A percentile compares a stretch with the other conserved stretches of the same genome.
phyloP scores from a whole-genome alignment of 1,140 invertebrate genomes.

The Adoxophyes honmai region DNA sequence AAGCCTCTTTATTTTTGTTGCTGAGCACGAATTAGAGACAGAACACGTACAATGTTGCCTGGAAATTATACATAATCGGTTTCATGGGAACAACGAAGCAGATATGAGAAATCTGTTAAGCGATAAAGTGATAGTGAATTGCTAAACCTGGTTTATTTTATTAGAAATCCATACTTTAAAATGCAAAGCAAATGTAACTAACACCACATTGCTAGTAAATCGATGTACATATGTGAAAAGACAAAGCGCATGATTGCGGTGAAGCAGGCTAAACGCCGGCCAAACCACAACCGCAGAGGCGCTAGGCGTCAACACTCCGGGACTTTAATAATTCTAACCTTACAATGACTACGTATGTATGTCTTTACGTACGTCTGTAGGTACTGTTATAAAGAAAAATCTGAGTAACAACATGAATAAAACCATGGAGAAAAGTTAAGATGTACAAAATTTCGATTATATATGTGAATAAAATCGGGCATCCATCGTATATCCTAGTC shows the following conservation, averaged over 20 bases:
- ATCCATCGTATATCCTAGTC: no score
- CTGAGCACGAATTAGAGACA: slow-evolving; percentile 47
- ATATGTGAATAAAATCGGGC: no score
- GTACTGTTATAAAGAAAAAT: no score
- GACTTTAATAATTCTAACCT: neutral
- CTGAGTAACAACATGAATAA: no score
- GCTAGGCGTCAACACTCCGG: slow-evolving; percentile 6
- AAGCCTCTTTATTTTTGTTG: slow-evolving; percentile 35
- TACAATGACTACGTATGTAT: no score
- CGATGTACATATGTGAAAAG: no score
- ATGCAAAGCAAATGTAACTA: no score
- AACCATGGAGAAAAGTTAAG: no score
- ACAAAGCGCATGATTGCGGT: slow-evolving; percentile 9
- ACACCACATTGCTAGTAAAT: no score
- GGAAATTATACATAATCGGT: slow-evolving; percentile 16
- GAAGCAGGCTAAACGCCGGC: slow-evolving; percentile 1
- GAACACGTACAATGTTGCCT: slow-evolving; percentile 43
- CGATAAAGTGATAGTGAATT: neutral
- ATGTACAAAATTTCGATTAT: no score
- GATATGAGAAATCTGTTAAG: slow-evolving; percentile 12
- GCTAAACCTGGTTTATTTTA: neutral
- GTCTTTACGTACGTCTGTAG: no score
- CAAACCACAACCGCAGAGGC: slow-evolving; percentile 12
- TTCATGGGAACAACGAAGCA: slow-evolving; percentile 9
- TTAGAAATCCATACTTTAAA: no score